These are phyloP conservation scores for Mongoloraphidia duomilia DNA, from an alignment of 2,888 invertebrate genomes.

Conservation along the genomic window DNA sequence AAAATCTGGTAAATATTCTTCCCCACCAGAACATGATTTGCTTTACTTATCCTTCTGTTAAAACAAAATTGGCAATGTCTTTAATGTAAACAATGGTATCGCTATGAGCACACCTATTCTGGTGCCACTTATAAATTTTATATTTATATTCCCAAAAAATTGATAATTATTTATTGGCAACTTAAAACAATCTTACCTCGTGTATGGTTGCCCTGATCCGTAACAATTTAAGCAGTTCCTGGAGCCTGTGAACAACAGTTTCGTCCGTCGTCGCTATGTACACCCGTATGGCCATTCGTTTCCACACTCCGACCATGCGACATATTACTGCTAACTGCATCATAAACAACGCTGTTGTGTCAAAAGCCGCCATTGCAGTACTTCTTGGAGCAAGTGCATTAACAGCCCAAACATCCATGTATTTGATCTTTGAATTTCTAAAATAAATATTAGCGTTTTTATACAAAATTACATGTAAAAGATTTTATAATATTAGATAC, in stretches of 20 bases:
- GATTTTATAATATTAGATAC: too few relatives aligned
- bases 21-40: too few relatives aligned
- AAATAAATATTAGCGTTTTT: conserved; percentile 10
- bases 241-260: conserved; percentile 31
- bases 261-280: conserved; percentile 38
- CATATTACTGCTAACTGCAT: conserved; percentile 93
- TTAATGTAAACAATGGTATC: too few relatives aligned
- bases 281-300: conserved; percentile 68
- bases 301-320: conserved; percentile 83
- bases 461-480: too few relatives aligned
- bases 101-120: too few relatives aligned
- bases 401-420: conserved; percentile 96
- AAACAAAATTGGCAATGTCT: too few relatives aligned
- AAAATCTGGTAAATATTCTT: too few relatives aligned
- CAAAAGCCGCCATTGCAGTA: conserved; percentile 59
- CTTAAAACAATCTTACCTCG: conserved; percentile 32
- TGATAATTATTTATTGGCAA: neutral
- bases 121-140: too few relatives aligned
- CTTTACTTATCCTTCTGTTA: too few relatives aligned
- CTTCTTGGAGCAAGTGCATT: conserved; percentile 61
- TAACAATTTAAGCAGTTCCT: conserved; percentile 63
- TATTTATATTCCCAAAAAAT: too few relatives aligned
- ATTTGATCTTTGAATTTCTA: conserved; percentile 49
- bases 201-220: conserved; percentile 77
- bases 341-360: conserved; percentile 86